phyloP scores from a whole-genome alignment of 2,888 invertebrate genomes.

The Cyrtodaria siliqua region DNA sequence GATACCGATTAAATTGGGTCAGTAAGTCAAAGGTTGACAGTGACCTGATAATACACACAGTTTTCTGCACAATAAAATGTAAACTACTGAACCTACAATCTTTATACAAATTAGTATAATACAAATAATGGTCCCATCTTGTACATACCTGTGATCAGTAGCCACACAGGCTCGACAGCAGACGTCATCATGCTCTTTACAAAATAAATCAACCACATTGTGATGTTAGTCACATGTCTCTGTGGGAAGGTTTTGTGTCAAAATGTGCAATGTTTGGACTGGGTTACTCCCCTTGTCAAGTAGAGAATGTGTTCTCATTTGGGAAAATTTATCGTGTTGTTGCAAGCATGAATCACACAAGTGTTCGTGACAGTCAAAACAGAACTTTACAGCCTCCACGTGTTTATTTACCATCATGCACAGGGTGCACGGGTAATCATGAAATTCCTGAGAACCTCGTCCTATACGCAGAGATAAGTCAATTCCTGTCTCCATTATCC shows the following conservation, averaged over 20 bases:
- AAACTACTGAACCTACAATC: no score
- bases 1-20: no score
- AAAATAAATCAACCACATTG: not conserved
- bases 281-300: not conserved
- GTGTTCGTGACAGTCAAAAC: not conserved
- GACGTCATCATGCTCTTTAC: conserved; percentile 1
- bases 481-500: not conserved
- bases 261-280: not conserved
- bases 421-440: conserved; percentile 3
- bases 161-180: conserved; percentile 7
- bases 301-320: not conserved
- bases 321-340: conserved; percentile 1
- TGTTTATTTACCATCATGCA: not conserved
- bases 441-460: not conserved
- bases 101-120: no score
- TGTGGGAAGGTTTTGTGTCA: not conserved
- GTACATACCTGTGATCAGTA: conserved; percentile 3
- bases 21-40: no score
- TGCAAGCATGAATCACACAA: conserved; percentile 1
- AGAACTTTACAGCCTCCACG: not conserved
- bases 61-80: no score
- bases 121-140: no score
- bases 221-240: not conserved
- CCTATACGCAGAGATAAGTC: not conserved
- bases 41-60: no score